Conservation (phyloP, 2,888 invertebrate genomes). For the Napeogenes sylphis region DNA sequence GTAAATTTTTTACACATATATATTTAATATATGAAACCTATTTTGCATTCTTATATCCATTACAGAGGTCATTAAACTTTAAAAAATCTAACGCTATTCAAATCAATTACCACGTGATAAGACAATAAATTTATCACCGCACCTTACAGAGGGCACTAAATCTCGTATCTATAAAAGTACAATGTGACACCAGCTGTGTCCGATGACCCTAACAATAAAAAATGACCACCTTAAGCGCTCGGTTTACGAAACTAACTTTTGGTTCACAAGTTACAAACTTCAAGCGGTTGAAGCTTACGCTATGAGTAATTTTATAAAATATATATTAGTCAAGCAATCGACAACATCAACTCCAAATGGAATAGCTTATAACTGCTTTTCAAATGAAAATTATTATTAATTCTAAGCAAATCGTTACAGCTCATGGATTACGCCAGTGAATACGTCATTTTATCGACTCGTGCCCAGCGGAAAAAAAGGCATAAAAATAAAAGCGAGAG, state of each 20-base stretch:
- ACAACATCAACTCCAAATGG: too few relatives aligned
- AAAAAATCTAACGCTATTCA: constrained; percentile 27
- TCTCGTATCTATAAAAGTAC: constrained; percentile 54
- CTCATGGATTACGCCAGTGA: constrained; percentile 27
- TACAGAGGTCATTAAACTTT: not conserved
- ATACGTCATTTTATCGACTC: constrained; percentile 67
- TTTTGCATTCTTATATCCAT: not conserved
- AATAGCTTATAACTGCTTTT: too few relatives aligned
- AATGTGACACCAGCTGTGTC: constrained; percentile 56
- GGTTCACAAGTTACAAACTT: constrained; percentile 31
- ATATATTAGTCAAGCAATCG: too few relatives aligned
- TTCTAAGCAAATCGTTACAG: constrained; percentile 13
- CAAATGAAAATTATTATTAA: too few relatives aligned
- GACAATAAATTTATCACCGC: constrained; percentile 69
- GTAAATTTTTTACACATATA: too few relatives aligned
- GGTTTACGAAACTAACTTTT: constrained; percentile 55
- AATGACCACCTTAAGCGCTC: constrained; percentile 58
- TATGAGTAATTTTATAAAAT: too few relatives aligned
- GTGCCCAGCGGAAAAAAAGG: constrained; percentile 66
- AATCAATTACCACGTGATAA: constrained; percentile 65
- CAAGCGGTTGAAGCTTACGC: constrained; percentile 25
- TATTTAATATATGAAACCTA: too few relatives aligned
- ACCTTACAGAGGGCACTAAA: constrained; percentile 52
- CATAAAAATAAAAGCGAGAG: constrained; percentile 65
- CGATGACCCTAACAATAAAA: constrained; percentile 70